phyloP scores from a whole-genome alignment of 2,888 invertebrate species.

The Andrena flavipes region DNA sequence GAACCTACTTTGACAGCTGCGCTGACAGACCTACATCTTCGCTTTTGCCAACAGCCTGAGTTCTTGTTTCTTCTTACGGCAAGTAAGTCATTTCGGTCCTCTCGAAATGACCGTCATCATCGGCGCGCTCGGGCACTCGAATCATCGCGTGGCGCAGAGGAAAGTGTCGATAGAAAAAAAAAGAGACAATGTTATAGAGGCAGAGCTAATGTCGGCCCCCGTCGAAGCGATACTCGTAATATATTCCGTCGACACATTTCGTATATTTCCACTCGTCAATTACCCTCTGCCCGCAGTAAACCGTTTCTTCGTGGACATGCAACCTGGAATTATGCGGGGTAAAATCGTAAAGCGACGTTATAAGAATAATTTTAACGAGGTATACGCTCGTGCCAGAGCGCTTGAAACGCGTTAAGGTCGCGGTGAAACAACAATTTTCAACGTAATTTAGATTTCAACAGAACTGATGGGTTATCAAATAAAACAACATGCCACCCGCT shows the following conservation, averaged over 20 bases:
- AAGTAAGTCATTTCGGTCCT: slow-evolving; percentile 15
- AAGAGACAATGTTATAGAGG: slow-evolving; percentile 11
- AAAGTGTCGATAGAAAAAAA: slow-evolving; percentile 43
- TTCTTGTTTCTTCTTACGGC: neutral
- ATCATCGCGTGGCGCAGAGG: slow-evolving; percentile 21
- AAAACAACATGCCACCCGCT: no score
- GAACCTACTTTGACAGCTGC: neutral
- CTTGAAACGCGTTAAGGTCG: neutral
- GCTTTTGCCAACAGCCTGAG: neutral
- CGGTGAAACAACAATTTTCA: neutral
- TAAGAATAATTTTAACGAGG: slow-evolving; percentile 25
- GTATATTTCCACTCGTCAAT: slow-evolving; percentile 40
- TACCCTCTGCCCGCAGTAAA: slow-evolving; percentile 34
- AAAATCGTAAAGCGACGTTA: slow-evolving; percentile 7
- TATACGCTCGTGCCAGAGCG: neutral
- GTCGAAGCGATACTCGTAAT: slow-evolving; percentile 18
- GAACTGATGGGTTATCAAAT: no score
- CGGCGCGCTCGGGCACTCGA: slow-evolving; percentile 12
- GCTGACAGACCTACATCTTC: neutral
- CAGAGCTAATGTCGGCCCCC: slow-evolving; percentile 22
- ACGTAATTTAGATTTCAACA: neutral
- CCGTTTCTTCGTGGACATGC: slow-evolving; percentile 34
- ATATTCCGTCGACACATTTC: slow-evolving; percentile 26
- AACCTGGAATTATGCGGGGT: slow-evolving; percentile 28
- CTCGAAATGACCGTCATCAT: neutral